Evolutionary conservation across 2,113 vertebrate genomes (phyloP).

Genomic region (Cnemophilus loriae): DNA sequence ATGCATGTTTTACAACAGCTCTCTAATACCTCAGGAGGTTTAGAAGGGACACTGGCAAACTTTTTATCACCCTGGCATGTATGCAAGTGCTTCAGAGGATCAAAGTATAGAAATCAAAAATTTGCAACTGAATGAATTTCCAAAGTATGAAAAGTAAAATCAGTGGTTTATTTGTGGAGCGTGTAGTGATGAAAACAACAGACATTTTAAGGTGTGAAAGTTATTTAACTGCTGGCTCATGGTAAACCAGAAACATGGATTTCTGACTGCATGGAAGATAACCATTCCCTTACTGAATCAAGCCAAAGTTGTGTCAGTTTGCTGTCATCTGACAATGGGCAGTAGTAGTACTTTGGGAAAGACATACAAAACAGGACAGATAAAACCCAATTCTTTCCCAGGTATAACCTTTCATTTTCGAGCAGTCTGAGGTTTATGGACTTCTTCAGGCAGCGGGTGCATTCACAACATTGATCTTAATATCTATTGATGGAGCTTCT

Average conservation of each 20-base stretch:
- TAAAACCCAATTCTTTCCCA: not conserved
- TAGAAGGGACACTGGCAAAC: not conserved
- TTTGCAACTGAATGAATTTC: not conserved
- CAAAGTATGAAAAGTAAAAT: not conserved
- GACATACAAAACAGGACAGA: not conserved
- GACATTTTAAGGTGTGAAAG: not conserved
- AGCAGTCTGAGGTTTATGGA: not conserved
- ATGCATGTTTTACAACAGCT: not conserved
- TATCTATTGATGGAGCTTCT: constrained; percentile 13
- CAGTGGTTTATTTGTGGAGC: not conserved
- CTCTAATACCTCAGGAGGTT: not conserved
- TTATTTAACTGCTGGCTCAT: not conserved
- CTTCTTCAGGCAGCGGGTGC: not conserved
- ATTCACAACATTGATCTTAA: constrained; percentile 37
- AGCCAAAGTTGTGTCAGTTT: not conserved
- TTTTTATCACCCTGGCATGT: not conserved
- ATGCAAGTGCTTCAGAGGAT: not conserved
- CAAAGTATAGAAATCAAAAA: not conserved
- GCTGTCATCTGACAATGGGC: not conserved
- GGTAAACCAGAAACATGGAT: not conserved
- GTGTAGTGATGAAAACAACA: not conserved
- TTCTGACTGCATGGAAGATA: not conserved
- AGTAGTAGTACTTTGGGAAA: not conserved
- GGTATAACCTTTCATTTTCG: not conserved
- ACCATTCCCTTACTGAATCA: not conserved